Percentiles rank a stretch among this genome's conserved stretches.
These are phyloP conservation scores for Dipus sagitta DNA, from an alignment of 2,797 vertebrate species.

Conservation along the genomic window DNA sequence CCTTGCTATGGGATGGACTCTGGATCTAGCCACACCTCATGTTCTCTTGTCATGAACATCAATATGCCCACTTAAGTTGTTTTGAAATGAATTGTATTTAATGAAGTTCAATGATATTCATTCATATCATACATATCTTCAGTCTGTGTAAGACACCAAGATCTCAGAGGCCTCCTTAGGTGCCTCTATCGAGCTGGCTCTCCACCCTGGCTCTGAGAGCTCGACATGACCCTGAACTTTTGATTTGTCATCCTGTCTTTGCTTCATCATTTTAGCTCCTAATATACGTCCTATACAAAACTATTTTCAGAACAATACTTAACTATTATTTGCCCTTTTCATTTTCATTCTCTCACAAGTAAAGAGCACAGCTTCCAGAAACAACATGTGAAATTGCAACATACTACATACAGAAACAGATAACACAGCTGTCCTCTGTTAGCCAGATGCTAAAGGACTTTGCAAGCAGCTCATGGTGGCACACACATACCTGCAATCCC, in stretches of 20 bases:
- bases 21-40: background rate
- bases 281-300: background rate
- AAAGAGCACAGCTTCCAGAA: background rate
- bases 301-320: background rate
- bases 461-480: background rate
- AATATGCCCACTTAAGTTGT: background rate
- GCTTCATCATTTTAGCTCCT: background rate
- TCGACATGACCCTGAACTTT: background rate
- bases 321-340: background rate
- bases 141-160: background rate
- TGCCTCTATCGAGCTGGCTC: background rate
- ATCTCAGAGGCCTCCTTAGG: background rate
- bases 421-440: background rate
- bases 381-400: background rate
- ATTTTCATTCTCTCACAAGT: background rate
- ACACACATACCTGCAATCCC: too few species aligned
- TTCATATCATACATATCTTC: background rate
- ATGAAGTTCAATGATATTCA: background rate
- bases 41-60: background rate
- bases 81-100: conserved; percentile 9
- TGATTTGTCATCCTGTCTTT: background rate
- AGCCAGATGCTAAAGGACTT: background rate
- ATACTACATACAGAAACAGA: background rate
- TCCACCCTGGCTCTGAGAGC: background rate
- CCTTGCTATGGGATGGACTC: background rate